Percentiles rank a stretch among this genome's conserved stretches.
phyloP scores from a whole-genome alignment of 2,113 vertebrate species.

The Natator depressus region DNA sequence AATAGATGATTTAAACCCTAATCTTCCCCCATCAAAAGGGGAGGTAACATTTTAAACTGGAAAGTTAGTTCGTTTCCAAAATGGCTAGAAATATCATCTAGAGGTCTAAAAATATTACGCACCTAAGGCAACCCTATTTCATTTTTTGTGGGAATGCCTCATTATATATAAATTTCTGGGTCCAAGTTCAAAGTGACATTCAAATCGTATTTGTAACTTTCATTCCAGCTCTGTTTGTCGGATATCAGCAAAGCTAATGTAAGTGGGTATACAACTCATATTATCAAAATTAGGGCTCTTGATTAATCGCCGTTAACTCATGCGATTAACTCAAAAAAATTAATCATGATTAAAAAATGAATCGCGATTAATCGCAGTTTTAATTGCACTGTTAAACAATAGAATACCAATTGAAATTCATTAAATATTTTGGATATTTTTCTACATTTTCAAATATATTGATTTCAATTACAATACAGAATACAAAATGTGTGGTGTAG shows the following conservation, averaged over 20 bases:
- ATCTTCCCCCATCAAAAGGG: background rate
- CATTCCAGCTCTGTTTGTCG: conserved; percentile 56
- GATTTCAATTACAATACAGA: too few relatives aligned
- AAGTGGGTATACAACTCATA: conserved; percentile 20
- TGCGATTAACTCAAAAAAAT: too few relatives aligned
- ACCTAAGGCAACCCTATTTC: background rate
- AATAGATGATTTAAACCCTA: background rate
- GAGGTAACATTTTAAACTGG: background rate
- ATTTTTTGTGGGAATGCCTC: background rate
- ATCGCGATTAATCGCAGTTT: too few relatives aligned
- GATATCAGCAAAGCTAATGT: conserved; percentile 44
- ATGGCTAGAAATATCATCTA: conserved; percentile 60
- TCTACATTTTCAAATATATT: too few relatives aligned
- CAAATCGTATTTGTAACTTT: conserved; percentile 63
- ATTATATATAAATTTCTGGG: conserved; percentile 58
- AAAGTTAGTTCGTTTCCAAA: conserved; percentile 65
- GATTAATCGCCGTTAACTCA: too few relatives aligned
- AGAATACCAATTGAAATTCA: too few relatives aligned
- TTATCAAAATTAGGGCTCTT: background rate
- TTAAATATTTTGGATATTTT: too few relatives aligned
- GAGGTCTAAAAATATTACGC: conserved; percentile 47
- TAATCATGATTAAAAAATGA: too few relatives aligned
- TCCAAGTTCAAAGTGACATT: conserved; percentile 70
- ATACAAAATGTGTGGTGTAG: too few relatives aligned
- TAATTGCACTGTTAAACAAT: too few relatives aligned